phyloP scores from a whole-genome alignment of 1,140 invertebrate species.

The Fopius arisanus region DNA sequence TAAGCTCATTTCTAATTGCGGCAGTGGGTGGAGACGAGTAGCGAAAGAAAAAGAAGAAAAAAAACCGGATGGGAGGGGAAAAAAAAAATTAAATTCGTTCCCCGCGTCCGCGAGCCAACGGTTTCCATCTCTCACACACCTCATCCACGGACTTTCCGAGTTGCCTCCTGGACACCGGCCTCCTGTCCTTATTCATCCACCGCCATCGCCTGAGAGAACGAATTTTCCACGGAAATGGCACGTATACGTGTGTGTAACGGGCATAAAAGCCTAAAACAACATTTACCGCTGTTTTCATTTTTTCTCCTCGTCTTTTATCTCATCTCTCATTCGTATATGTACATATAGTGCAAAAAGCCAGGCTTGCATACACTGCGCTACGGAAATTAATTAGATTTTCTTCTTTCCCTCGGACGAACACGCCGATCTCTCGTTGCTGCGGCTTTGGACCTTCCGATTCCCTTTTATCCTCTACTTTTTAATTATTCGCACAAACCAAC shows the following conservation, averaged over 20 bases:
- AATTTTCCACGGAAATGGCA: conserved; percentile 24
- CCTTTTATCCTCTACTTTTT: conserved; percentile 44
- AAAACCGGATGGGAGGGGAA: not conserved
- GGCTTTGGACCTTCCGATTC: conserved; percentile 40
- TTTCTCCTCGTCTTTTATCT: conserved; percentile 23
- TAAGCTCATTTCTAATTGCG: conserved; percentile 40
- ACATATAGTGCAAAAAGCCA: conserved; percentile 4
- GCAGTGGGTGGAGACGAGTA: conserved; percentile 23
- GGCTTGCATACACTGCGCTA: conserved; percentile 17
- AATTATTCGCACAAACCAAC: conserved; percentile 41
- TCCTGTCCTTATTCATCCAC: conserved; percentile 15
- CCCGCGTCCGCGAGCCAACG: conserved; percentile 23
- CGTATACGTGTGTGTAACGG: not conserved
- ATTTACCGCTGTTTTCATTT: conserved; percentile 41
- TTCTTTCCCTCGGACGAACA: conserved; percentile 36
- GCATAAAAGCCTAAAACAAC: conserved; percentile 49
- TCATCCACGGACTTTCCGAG: not conserved
- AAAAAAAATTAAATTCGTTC: conserved; percentile 38
- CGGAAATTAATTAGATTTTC: conserved; percentile 44
- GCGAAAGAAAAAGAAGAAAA: conserved; percentile 15
- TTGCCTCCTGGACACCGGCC: conserved; percentile 14
- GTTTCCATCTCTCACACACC: not conserved
- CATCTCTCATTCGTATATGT: not conserved
- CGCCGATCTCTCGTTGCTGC: conserved; percentile 25
- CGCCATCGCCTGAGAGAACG: not conserved